phyloP scores from a whole-genome alignment of 2,113 vertebrate genomes.

The Siphamia tubifer region DNA sequence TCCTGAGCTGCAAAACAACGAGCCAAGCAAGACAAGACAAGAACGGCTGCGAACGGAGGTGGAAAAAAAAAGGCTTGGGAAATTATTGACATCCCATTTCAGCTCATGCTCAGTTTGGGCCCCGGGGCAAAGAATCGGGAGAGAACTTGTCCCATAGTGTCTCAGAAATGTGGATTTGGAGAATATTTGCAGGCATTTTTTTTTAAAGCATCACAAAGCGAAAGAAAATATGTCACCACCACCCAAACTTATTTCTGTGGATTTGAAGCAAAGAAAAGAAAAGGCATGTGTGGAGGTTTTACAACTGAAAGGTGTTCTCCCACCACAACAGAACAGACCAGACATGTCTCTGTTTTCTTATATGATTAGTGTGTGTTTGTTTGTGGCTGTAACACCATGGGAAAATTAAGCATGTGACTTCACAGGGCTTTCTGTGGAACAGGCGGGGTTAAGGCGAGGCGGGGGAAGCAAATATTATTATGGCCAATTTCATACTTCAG shows the following conservation, averaged over 20 bases:
- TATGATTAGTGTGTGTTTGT: constrained; percentile 25
- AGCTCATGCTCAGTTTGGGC: constrained; percentile 24
- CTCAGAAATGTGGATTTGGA: background rate
- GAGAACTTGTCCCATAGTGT: constrained; percentile 3
- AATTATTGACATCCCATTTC: constrained; percentile 56
- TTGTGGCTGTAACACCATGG: constrained; percentile 21
- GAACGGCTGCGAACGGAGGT: constrained; percentile 49
- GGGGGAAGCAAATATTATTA: background rate
- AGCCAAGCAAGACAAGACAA: constrained; percentile 76
- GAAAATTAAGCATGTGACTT: constrained; percentile 31
- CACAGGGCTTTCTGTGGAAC: background rate
- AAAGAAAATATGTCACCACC: constrained; percentile 1
- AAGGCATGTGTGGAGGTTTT: background rate
- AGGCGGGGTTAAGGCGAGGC: too few species aligned
- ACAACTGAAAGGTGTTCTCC: constrained; percentile 9
- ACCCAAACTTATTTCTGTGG: background rate
- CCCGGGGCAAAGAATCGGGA: constrained; percentile 44
- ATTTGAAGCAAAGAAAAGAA: background rate
- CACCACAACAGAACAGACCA: constrained; percentile 16
- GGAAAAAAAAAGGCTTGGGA: constrained; percentile 59
- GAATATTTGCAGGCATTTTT: background rate
- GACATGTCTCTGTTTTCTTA: constrained; percentile 31
- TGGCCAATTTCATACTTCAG: constrained; percentile 1
- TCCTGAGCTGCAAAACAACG: constrained; percentile 70
- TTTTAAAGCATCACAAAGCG: constrained; percentile 1